A percentile compares a stretch with the other conserved stretches of the same genome.
Conservation (phyloP, 2,797 vertebrate genomes). For the Sorex maritimensis region DNA sequence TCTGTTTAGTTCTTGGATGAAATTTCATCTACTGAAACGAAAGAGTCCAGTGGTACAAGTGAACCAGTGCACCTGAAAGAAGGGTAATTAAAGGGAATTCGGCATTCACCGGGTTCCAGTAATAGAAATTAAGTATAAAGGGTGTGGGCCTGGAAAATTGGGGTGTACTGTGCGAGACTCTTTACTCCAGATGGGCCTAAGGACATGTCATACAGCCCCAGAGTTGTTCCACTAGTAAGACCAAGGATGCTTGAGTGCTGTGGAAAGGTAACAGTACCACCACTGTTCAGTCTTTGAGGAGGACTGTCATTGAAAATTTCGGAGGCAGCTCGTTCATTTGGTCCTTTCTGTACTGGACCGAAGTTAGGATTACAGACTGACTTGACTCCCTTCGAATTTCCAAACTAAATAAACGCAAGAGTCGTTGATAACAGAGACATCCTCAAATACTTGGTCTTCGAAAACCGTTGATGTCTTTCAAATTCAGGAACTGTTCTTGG, state of each 20-base stretch:
- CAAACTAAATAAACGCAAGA: slow-evolving; percentile 47
- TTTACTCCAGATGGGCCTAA: neutral
- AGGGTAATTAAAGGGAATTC: slow-evolving; percentile 92
- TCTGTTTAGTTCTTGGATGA: slow-evolving; percentile 96
- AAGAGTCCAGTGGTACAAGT: slow-evolving; percentile 95
- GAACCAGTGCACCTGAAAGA: slow-evolving; percentile 98
- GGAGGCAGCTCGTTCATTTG: slow-evolving; percentile 1
- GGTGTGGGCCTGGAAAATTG: neutral
- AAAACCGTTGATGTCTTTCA: slow-evolving; percentile 3
- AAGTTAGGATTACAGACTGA: slow-evolving; percentile 43
- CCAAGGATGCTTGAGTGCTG: neutral
- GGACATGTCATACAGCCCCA: neutral
- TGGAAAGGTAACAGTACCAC: slow-evolving; percentile 23
- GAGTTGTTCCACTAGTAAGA: slow-evolving; percentile 23
- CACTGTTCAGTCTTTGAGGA: slow-evolving; percentile 7
- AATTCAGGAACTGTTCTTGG: slow-evolving; percentile 56
- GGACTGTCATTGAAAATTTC: neutral
- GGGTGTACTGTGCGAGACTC: neutral
- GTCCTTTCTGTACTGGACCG: slow-evolving; percentile 27
- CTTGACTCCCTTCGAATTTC: neutral
- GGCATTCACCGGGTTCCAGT: slow-evolving; percentile 27
- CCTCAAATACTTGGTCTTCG: neutral
- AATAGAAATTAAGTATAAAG: slow-evolving; percentile 54
- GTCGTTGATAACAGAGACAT: slow-evolving; percentile 9
- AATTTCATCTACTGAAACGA: slow-evolving; percentile 97